These are phyloP conservation scores for Achatina immaculata DNA, from an alignment of 1,140 invertebrate genomes.

Conservation along the genomic window DNA sequence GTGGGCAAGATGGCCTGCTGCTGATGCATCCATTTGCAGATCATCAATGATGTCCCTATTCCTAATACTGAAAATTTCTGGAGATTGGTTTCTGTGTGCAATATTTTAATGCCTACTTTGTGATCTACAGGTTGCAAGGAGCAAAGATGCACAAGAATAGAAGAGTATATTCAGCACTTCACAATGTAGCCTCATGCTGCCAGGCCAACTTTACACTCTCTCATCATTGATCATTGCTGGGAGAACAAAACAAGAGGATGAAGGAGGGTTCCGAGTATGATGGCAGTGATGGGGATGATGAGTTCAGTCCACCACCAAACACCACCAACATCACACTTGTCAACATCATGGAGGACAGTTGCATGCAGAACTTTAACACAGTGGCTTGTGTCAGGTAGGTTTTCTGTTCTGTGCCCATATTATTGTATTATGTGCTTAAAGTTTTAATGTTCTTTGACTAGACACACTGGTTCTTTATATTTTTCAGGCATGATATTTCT, in stretches of 20 bases:
- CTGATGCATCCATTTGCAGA: too few species aligned
- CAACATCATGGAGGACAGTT: constrained; percentile 33
- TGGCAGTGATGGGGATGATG: neutral
- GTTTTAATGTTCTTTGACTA: neutral
- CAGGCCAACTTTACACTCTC: neutral
- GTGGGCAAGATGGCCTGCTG: too few species aligned
- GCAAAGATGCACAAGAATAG: neutral
- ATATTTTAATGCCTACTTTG: neutral
- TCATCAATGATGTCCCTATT: too few species aligned
- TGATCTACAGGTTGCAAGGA: neutral
- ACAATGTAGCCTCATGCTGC: neutral
- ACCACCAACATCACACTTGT: constrained; percentile 22
- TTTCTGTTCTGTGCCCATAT: neutral
- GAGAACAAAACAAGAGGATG: neutral
- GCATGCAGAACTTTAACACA: constrained; percentile 25
- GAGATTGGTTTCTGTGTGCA: too few species aligned
- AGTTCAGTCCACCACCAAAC: neutral
- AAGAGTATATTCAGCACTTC: neutral
- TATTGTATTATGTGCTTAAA: neutral
- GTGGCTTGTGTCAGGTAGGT: constrained; percentile 32
- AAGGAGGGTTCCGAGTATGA: neutral
- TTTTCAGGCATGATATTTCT: neutral
- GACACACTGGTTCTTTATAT: neutral
- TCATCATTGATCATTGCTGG: neutral
- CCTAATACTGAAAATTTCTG: too few species aligned